Conservation (phyloP, 2,797 vertebrate species). For the Semotilus atromaculatus region DNA sequence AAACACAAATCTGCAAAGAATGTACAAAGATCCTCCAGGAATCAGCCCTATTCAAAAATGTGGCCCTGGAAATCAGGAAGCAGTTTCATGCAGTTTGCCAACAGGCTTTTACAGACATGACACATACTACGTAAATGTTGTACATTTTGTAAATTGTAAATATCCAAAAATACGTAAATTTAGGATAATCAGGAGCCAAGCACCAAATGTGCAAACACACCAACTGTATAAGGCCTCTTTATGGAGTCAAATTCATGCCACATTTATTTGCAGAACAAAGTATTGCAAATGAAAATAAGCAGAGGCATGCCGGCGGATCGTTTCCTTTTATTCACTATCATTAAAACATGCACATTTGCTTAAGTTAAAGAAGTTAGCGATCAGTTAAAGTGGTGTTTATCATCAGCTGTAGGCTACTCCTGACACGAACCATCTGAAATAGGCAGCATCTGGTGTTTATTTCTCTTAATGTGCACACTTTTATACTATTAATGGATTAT, state of each 20-base stretch:
- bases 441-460: background rate
- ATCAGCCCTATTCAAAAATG: background rate
- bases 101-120: background rate
- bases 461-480: no score
- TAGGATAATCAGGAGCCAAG: background rate
- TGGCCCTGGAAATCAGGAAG: background rate
- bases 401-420: background rate
- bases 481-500: no score
- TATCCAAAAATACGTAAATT: background rate
- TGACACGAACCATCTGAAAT: background rate
- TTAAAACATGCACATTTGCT: background rate
- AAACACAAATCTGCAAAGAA: background rate
- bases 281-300: no score
- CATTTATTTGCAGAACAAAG: no score
- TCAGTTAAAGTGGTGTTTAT: background rate
- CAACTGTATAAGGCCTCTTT: no score
- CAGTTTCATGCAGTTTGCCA: background rate
- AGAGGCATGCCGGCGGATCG: background rate
- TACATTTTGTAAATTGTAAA: no score
- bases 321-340: background rate
- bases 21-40: background rate
- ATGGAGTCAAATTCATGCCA: no score
- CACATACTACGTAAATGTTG: background rate
- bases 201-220: background rate
- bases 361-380: background rate